Base-by-base conservation (phyloP, 1,140 invertebrate genomes). In the Caenorhabditis inopinata region DNA sequence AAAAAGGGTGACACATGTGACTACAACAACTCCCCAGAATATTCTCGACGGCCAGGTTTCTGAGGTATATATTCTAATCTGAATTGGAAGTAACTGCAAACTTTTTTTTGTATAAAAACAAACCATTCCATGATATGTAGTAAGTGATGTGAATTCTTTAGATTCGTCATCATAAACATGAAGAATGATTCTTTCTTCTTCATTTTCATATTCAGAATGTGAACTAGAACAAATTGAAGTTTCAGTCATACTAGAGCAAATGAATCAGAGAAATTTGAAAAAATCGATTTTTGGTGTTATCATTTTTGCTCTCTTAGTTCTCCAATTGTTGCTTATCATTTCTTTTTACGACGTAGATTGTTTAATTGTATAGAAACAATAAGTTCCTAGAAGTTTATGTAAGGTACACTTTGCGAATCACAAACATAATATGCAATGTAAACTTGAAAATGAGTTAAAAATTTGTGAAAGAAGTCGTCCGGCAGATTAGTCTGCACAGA, bases 91-190 rank as follows among this genome's bases (percentile, higher is more conserved):
- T n/a, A n/a, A n/a, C n/a, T n/a, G n/a, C n/a, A n/a, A n/a, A n/a
- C n/a, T 32, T n/a, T n/a, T 38, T 7, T 73, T 18, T 42, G 5
- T 42, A 42, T 42, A 42, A 7, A 42, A 42, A 7, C 77, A 27
- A 21, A 81, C 74, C 80, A 81, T 81, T 45, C 80, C 80, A 81
- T 81, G 80, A 53, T 81, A 81, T 46, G 80, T 81, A 12, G 80
- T 81, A 5, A 81, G 53, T 0, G 74, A 77, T 12, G 80, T 81
- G 58, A 81, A 81, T 21, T 81, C 80, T 32, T 76, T 74, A 42
- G 74, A 77, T 23, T 81, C 80, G 27, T 81, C 80, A 46, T 81
- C 80, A 53, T 81, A 81, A 38, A 81, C 80, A 77, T 81, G 80
- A 0, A 81, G 53, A 21, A 81, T 51, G 27, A 81, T 81, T 27